Evolutionary conservation across 1,140 invertebrate species (phyloP), one percentile per base, ranked within the genome.

Genomic region (Bombus superbus): DNA sequence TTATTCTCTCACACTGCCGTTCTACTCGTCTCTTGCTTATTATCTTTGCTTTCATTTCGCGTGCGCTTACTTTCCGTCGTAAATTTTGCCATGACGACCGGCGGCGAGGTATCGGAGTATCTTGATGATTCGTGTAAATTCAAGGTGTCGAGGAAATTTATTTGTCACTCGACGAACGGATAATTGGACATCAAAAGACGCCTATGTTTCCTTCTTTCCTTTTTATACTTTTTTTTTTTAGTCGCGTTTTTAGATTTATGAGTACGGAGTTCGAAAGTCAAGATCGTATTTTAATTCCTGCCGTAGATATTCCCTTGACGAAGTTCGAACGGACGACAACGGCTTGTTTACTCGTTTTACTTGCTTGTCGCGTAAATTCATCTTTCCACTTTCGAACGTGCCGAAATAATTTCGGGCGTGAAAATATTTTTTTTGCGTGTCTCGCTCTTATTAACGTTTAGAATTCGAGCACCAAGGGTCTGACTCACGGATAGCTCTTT

Each of bases 31-130:
- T 11, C 32, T 28, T 59, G 81, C 42, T 83, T 80, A 85, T 85
- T 85, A 85, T 85, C 83, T 80, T 73, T 22, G 76, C 83, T 80
- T 85, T 80, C 83, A 32, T 85, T 85, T 80, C 76, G 53, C 64
- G 53, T 18, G 18, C 81, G 64, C 74, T 57, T 35, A 69, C 81
- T 78, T 83, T 83, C 74, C 11, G 64, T 83, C 81, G 74, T 83
- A 83, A 83, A 83, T 83, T 57, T 47, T 69, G 4, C 40, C 44
- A 22, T 28, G 62, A 83, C 81, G 47, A 83, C 73, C 73, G 81
- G 73, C 35, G 57, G 81, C 62, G 38, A 44, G 28, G 47, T 83
- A 78, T 77, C 44, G 81, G n/a, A 2, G 28, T 47, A 78, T 78
- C 81, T 77, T 69, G 81, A 83, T 78, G 81, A 83, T 83, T 83